A percentile compares a stretch with the other conserved stretches of the same genome.
phyloP scores from a whole-genome alignment of 2,888 invertebrate genomes.

The Cosmorhoe ocellata region DNA sequence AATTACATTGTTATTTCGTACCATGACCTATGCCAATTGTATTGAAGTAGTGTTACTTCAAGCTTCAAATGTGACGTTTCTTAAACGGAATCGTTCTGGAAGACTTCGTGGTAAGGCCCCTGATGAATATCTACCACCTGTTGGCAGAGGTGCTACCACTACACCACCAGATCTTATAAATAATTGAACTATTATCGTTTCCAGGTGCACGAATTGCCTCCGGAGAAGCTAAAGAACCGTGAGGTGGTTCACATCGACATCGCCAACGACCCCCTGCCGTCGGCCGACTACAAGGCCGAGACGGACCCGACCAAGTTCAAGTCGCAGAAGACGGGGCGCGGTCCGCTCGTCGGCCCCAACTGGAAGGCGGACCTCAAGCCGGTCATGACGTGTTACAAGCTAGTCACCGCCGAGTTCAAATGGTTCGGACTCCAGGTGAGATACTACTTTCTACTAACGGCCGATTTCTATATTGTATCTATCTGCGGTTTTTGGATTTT shows the following conservation, averaged over 20 bases:
- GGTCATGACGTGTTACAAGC: conserved; percentile 99
- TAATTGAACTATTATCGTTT: neutral
- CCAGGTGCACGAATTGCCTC: conserved; percentile 95
- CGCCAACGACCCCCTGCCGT: conserved; percentile 92
- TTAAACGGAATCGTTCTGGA: too few species aligned
- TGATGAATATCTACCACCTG: too few species aligned
- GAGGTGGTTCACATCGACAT: conserved; percentile 97
- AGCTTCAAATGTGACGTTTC: too few species aligned
- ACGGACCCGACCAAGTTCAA: conserved; percentile 87
- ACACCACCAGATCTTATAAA: neutral
- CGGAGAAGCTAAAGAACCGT: conserved; percentile 93
- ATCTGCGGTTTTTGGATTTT: too few species aligned
- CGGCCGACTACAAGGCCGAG: conserved; percentile 93
- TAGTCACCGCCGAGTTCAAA: conserved; percentile 98
- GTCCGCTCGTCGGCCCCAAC: conserved; percentile 90
- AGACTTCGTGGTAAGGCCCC: too few species aligned
- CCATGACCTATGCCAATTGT: too few species aligned
- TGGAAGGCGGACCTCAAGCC: conserved; percentile 92
- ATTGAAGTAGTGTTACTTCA: too few species aligned
- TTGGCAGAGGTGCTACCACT: too few species aligned
- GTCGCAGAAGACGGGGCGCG: conserved; percentile 96
- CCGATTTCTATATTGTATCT: too few species aligned
- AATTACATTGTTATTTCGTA: too few species aligned
- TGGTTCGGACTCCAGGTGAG: conserved; percentile 96
- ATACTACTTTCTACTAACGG: too few species aligned